Conservation (phyloP, 2,797 vertebrate genomes). For the Hirundo rustica region DNA sequence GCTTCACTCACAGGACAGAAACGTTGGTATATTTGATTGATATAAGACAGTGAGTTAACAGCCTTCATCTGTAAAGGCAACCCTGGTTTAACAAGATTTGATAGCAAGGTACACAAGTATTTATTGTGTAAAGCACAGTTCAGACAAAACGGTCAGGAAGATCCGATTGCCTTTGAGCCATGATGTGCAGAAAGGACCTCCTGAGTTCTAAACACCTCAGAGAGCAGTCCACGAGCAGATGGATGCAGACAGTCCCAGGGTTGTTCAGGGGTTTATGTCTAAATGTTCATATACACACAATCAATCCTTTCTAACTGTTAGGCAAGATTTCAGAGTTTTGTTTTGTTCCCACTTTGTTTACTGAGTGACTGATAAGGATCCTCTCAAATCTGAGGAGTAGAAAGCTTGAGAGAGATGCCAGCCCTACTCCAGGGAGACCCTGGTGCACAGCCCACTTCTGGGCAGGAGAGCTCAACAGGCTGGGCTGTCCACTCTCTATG, state of each 20-base stretch:
- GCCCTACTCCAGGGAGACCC: not conserved
- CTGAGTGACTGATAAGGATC: not conserved
- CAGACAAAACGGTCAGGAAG: not conserved
- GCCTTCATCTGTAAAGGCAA: not conserved
- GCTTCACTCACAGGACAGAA: not conserved
- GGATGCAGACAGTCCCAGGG: not conserved
- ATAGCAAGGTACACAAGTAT: not conserved
- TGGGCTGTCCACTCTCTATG: not conserved
- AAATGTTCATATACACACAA: fast-evolving
- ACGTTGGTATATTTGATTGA: not conserved
- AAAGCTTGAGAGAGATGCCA: not conserved
- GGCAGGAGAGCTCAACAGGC: not conserved
- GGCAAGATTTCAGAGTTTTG: not conserved
- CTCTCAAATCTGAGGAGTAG: not conserved
- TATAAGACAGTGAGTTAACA: not conserved
- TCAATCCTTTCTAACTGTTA: not conserved
- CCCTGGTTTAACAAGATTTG: not conserved
- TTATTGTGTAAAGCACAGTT: not conserved
- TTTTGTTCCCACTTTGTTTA: not conserved
- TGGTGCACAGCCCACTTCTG: not conserved
- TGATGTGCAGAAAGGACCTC: not conserved
- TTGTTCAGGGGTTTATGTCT: too few relatives aligned
- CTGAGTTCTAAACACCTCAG: not conserved
- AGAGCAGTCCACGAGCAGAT: fast-evolving
- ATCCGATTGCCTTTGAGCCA: not conserved